These are phyloP conservation scores for Galagoides demidoff DNA, from an alignment of 2,797 vertebrate genomes.

Conservation along the genomic window DNA sequence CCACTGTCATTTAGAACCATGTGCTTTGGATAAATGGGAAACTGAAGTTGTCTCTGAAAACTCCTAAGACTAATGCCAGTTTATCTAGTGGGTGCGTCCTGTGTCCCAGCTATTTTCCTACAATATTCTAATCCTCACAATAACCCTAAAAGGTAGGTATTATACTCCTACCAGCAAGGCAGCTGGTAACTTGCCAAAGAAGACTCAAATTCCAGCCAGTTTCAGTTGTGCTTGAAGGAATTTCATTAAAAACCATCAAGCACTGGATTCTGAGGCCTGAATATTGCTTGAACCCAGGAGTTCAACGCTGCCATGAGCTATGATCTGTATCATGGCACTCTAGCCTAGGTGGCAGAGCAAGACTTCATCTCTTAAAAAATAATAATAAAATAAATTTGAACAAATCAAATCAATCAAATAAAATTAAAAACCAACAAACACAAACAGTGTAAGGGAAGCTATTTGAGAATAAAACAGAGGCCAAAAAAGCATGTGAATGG, in stretches of 20 bases:
- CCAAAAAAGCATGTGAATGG: background rate
- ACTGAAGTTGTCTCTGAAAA: slow-evolving; percentile 24
- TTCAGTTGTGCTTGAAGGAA: background rate
- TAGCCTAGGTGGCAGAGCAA: background rate
- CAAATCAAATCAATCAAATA: background rate
- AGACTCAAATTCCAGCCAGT: background rate
- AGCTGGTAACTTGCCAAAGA: background rate
- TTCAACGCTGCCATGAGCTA: background rate
- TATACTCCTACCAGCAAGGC: background rate
- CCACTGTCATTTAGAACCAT: background rate
- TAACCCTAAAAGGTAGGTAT: background rate
- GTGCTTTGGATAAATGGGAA: slow-evolving; percentile 1
- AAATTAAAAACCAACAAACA: slow-evolving; percentile 9
- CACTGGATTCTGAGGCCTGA: background rate
- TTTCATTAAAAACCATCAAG: slow-evolving; percentile 9
- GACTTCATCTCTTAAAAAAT: background rate
- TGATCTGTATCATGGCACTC: background rate
- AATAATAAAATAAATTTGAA: background rate
- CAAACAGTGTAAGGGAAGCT: background rate
- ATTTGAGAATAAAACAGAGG: slow-evolving; percentile 27
- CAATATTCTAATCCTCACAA: background rate
- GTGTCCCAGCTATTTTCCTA: background rate
- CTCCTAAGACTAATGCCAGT: background rate
- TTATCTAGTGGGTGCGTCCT: background rate
- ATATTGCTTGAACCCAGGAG: background rate